Evolutionary conservation across 1,140 invertebrate genomes (phyloP).

Genomic region (Pogonognathellus flavescens): DNA sequence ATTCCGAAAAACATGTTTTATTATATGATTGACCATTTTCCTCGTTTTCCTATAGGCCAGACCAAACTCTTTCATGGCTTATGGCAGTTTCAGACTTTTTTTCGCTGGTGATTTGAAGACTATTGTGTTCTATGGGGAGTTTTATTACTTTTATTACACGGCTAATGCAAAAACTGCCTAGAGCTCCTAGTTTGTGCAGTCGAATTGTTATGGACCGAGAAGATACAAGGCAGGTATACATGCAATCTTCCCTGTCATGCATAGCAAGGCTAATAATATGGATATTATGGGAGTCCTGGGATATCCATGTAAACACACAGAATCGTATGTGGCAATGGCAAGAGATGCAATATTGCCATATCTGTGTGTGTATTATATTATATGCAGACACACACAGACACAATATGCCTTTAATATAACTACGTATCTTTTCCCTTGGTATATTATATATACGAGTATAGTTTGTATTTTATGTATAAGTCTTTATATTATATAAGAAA

Average conservation of each 20-base stretch:
- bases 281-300: constrained; percentile 40
- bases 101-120: constrained; percentile 51
- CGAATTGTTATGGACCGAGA: neutral
- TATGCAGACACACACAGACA: too few species aligned
- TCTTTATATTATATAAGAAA: too few species aligned
- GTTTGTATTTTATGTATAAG: too few species aligned
- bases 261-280: constrained; percentile 35
- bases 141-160: constrained; percentile 51
- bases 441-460: too few species aligned
- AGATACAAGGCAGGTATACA: neutral
- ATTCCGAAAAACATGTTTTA: constrained; percentile 48
- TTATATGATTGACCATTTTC: constrained; percentile 54
- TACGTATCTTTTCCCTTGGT: too few species aligned
- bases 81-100: constrained; percentile 44
- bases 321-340: constrained; percentile 32
- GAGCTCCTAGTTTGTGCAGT: neutral
- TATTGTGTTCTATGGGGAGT: constrained; percentile 51
- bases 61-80: constrained; percentile 6
- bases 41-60: constrained; percentile 7
- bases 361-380: too few species aligned
- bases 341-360: constrained; percentile 29
- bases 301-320: constrained; percentile 28
- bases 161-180: constrained; percentile 41
- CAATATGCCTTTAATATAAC: too few species aligned
- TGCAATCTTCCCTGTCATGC: neutral